These are phyloP conservation scores for Drosophila grimshawi DNA, from an alignment of 1,140 invertebrate genomes.

Conservation along the genomic window DNA sequence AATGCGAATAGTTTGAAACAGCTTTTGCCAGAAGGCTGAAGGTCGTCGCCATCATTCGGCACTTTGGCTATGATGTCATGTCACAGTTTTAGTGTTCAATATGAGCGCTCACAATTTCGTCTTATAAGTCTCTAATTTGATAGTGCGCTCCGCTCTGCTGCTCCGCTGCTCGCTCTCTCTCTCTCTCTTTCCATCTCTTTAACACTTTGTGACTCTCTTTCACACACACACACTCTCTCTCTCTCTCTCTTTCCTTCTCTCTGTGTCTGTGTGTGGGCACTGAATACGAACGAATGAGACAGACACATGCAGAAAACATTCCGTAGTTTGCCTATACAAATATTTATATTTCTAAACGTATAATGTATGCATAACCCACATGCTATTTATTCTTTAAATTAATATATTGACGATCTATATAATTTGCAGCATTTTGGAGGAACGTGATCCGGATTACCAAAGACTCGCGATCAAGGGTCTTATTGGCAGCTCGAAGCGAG, in stretches of 20 bases:
- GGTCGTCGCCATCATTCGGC: conserved; percentile 14
- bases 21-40: conserved; percentile 13
- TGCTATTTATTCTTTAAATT: not conserved
- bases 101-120: conserved; percentile 39
- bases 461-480: conserved; percentile 87
- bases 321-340: conserved; percentile 29
- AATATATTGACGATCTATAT: conserved; percentile 1
- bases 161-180: conserved; percentile 13
- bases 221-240: no score
- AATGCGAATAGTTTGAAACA: not conserved
- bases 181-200: no score
- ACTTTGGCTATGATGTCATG: conserved; percentile 65
- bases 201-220: no score
- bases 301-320: conserved; percentile 37
- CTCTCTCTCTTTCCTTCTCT: no score
- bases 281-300: not conserved
- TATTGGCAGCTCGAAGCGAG: conserved; percentile 87
- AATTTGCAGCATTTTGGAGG: conserved; percentile 85
- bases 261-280: conserved; percentile 11
- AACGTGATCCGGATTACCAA: conserved; percentile 88
- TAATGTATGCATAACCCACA: not conserved
- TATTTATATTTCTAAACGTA: conserved; percentile 7
- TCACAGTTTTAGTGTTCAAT: conserved; percentile 58
- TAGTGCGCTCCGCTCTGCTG: conserved; percentile 34
- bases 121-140: conserved; percentile 52